Percentiles rank a stretch among this genome's conserved stretches.
Evolutionary conservation across 2,113 vertebrate genomes (phyloP).

Genomic region (Vulpes ferrilata): DNA sequence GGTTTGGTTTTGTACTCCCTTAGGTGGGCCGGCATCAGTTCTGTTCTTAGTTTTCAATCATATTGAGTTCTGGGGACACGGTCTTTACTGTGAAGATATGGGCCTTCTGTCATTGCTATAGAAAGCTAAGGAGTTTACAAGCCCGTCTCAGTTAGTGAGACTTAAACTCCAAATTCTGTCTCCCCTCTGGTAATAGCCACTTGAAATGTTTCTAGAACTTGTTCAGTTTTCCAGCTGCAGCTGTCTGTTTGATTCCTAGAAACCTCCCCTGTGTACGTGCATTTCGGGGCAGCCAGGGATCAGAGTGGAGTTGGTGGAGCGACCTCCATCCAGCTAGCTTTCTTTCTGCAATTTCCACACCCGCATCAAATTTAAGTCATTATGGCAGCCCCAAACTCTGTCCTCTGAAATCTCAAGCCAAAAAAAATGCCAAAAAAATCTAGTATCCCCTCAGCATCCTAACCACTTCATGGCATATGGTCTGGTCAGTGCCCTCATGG

Average conservation of each 20-base stretch:
- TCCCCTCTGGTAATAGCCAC: not conserved
- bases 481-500: not conserved
- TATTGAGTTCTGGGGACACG: not conserved
- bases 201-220: not conserved
- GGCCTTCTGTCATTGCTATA: not conserved
- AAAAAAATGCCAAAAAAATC: no score
- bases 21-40: not conserved
- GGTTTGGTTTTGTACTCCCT: not conserved
- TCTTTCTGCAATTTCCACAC: not conserved
- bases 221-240: not conserved
- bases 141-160: not conserved
- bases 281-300: not conserved
- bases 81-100: not conserved
- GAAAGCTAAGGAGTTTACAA: not conserved
- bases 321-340: not conserved
- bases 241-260: not conserved
- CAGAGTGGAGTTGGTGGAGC: not conserved
- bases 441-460: not conserved
- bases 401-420: not conserved
- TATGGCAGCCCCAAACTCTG: not conserved
- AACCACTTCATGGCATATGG: not conserved
- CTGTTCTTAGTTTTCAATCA: not conserved
- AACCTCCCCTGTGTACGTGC: accelerated
- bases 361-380: not conserved
- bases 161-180: not conserved